Percentiles rank a stretch among this genome's conserved stretches.
phyloP scores from a whole-genome alignment of 2,888 invertebrate species.

The Tetramorium bicarinatum region DNA sequence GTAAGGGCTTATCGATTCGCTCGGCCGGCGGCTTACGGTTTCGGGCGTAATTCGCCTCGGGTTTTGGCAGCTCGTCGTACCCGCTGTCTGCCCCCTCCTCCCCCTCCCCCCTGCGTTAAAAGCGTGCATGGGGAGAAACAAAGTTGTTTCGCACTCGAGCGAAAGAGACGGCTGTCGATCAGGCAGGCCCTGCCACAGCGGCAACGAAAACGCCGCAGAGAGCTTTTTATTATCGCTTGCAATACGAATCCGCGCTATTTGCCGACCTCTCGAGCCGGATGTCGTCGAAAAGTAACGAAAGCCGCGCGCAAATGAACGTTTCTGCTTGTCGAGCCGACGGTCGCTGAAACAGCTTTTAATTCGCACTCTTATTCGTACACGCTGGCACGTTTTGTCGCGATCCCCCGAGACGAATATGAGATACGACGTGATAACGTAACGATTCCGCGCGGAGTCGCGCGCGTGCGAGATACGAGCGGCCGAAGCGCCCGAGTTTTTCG shows the following conservation, averaged over 20 bases:
- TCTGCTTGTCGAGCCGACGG: neutral
- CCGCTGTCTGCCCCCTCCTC: neutral
- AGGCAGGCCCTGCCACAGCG: neutral
- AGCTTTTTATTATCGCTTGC: neutral
- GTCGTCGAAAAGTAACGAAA: neutral
- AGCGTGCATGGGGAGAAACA: neutral
- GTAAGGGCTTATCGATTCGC: constrained; percentile 54
- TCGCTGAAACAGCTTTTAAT: neutral
- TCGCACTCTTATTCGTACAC: neutral
- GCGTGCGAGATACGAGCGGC: constrained; percentile 1
- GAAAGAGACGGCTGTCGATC: neutral
- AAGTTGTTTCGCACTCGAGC: neutral
- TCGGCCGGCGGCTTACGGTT: constrained; percentile 23
- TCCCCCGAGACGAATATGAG: neutral
- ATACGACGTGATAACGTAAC: constrained; percentile 29
- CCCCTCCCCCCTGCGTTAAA: neutral
- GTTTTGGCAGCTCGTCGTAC: constrained; percentile 7
- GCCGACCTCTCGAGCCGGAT: neutral
- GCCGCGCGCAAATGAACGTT: neutral
- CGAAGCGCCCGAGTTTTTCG: neutral
- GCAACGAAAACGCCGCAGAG: neutral
- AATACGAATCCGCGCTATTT: neutral
- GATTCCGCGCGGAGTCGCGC: neutral
- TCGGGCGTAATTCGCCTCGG: constrained; percentile 28
- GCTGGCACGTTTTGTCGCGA: constrained; percentile 4